Percentiles rank a stretch among this genome's conserved stretches.
Evolutionary conservation across 2,113 vertebrate species (phyloP).

Genomic region (Campylorhamphus procurvoides): DNA sequence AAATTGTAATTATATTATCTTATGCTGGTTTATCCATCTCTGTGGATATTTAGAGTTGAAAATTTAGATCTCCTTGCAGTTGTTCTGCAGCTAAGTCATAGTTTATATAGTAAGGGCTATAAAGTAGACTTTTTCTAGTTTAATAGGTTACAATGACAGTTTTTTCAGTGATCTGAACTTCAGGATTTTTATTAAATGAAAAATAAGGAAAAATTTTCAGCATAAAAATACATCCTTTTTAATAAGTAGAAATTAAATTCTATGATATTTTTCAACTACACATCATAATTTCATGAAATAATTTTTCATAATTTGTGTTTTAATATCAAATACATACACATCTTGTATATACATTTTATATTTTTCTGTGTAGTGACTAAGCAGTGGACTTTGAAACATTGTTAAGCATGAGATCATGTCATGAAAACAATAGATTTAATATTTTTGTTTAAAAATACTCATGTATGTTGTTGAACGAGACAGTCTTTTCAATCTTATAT

Average conservation of each 20-base stretch:
- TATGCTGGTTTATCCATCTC: background rate
- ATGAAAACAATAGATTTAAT: conserved; percentile 68
- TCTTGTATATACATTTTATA: background rate
- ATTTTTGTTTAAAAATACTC: conserved; percentile 76
- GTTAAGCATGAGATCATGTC: conserved; percentile 46
- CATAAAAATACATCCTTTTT: background rate
- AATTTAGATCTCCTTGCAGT: background rate
- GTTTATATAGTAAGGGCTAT: background rate
- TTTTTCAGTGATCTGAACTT: background rate
- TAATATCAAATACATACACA: background rate
- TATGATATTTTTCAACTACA: background rate
- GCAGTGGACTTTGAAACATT: conserved; percentile 43
- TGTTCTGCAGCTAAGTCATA: background rate
- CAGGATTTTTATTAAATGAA: background rate
- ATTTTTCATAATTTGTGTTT: background rate
- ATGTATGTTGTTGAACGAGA: conserved; percentile 63
- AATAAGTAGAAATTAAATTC: background rate
- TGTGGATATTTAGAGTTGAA: background rate
- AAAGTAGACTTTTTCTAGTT: background rate
- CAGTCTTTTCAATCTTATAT: conserved; percentile 76
- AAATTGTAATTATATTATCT: background rate
- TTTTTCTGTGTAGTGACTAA: conserved; percentile 19
- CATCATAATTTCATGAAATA: background rate
- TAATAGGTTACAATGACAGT: background rate
- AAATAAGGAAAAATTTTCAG: background rate